These are phyloP conservation scores for Saguinus midas DNA, from an alignment of 2,113 vertebrate genomes.

Conservation along the genomic window DNA sequence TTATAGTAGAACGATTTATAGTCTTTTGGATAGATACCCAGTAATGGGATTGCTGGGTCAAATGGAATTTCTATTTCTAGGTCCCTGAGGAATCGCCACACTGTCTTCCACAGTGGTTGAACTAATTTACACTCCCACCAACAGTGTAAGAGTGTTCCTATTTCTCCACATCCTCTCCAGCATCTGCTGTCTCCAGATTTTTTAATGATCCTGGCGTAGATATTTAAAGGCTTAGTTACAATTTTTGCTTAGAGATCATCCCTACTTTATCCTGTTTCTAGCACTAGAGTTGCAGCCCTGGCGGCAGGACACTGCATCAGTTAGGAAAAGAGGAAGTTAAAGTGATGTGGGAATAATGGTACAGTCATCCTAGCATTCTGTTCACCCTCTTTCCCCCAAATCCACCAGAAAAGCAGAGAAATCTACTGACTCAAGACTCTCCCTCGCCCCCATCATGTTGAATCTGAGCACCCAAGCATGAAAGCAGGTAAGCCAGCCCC, in stretches of 20 bases:
- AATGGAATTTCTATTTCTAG: too few species aligned
- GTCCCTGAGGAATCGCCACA: too few species aligned
- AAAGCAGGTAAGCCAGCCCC: neutral
- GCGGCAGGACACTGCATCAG: neutral
- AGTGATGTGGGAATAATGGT: neutral
- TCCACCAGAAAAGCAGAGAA: neutral
- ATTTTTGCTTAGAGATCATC: neutral
- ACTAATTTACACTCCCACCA: too few species aligned
- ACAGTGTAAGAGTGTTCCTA: too few species aligned
- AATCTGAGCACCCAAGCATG: neutral
- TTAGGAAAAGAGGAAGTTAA: neutral
- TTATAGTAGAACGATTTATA: too few species aligned
- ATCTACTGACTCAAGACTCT: neutral
- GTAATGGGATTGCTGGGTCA: too few species aligned
- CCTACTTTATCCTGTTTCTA: neutral
- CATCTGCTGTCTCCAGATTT: too few species aligned
- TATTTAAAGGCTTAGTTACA: neutral
- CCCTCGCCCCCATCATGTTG: neutral
- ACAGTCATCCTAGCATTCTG: neutral
- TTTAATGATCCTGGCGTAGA: too few species aligned
- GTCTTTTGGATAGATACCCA: too few species aligned
- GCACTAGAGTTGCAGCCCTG: neutral
- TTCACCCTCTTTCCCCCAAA: too few species aligned
- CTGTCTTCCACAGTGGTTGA: too few species aligned
- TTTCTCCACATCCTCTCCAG: too few species aligned